Evolutionary conservation across 2,888 invertebrate species (phyloP).

Genomic region (Catocala sponsa): DNA sequence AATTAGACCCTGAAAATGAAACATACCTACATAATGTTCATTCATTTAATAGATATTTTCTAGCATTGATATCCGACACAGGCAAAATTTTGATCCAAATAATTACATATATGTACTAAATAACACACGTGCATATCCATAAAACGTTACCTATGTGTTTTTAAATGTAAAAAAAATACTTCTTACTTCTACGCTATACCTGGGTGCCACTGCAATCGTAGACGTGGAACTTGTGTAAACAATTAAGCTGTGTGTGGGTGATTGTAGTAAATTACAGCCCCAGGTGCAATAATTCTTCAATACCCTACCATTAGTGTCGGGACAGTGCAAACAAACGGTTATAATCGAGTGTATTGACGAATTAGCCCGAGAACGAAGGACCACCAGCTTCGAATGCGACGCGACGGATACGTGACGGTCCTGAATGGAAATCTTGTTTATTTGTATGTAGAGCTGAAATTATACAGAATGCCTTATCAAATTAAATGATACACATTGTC

Average conservation of each 20-base stretch:
- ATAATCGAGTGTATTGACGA: conserved; percentile 71
- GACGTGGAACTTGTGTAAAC: conserved; percentile 42
- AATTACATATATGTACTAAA: too few species aligned
- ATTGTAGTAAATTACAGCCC: conserved; percentile 75
- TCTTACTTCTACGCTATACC: not conserved
- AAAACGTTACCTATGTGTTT: too few species aligned
- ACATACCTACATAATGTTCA: too few species aligned
- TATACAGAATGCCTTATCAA: too few species aligned
- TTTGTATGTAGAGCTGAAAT: not conserved
- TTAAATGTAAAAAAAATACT: too few species aligned
- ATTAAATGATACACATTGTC: too few species aligned
- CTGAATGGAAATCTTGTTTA: not conserved
- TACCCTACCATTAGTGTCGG: conserved; percentile 73
- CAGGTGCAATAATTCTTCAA: conserved; percentile 74
- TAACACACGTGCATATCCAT: too few species aligned
- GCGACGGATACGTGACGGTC: conserved; percentile 1
- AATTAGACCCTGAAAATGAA: too few species aligned
- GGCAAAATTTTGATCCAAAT: too few species aligned
- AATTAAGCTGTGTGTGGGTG: conserved; percentile 57
- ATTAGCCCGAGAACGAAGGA: conserved; percentile 72
- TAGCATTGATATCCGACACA: too few species aligned
- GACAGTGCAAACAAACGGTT: conserved; percentile 78
- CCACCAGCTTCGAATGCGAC: conserved; percentile 17
- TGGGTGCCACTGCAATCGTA: conserved; percentile 18
- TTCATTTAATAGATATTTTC: too few species aligned